Base-by-base conservation (phyloP, 2,888 invertebrate genomes). In the Achlya flavicornis region DNA sequence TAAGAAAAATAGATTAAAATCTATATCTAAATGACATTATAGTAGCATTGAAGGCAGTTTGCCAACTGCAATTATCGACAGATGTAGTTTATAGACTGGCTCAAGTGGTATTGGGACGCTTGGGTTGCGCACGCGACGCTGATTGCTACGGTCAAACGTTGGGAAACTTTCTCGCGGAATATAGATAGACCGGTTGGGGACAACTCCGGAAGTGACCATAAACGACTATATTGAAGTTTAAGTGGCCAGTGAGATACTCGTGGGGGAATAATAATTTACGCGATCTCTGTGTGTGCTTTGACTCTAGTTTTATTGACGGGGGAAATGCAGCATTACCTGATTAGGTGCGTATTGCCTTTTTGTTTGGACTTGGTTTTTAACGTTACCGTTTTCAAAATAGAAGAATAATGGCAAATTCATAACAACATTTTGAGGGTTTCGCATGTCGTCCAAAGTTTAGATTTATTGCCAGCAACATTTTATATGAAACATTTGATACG, bases 161-260 rank as follows among this genome's bases (percentile, higher is more conserved):
- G 53, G 53, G 10, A 19, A n/a, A 53, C 53, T 53, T 53, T 53
- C 53, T 19, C 53, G 53, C 53, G 53, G 53, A 53, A 19, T 53
- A 53, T 53, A 53, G 26, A n/a, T 26, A 26, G 16, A 53, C 53
- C 53, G 53, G 53, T 53, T 53, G 53, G 53, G 19, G 53, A 53
- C 48, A 48, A 4, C 53, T 53, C 53, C 53, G 53, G 53, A 53
- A 53, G 19, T 53, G 10, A 6, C 16, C 53, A 53, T 53, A 53
- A 19, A 53, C 19, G 53, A 19, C 53, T 48, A 8, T 48, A 53
- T 19, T 10, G 19, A 19, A 53, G 53, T 14, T 19, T n/a, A 53
- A 48, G 48, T 48, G 16, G 16, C 16, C 16, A 19, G 2, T 53
- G 4, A 53, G 19, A 53, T 10, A 53, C 19, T 19, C 19, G 53